Evolutionary conservation across 1,140 invertebrate genomes (phyloP).

Genomic region (Drosophila pruinosa): DNA sequence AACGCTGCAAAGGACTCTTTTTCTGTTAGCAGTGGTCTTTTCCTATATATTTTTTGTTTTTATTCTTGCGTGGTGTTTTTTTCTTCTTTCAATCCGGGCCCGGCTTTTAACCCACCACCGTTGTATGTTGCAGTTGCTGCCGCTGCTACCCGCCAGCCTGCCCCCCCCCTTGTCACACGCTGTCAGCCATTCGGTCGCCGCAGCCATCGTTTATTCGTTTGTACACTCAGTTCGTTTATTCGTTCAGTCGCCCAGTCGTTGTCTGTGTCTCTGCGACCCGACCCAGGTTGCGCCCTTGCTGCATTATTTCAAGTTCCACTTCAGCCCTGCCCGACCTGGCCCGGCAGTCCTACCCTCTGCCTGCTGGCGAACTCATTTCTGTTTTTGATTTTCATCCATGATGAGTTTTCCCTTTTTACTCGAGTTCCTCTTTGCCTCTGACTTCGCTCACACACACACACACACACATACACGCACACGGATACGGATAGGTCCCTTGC

Average conservation of each 20-base stretch:
- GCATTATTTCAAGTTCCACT: constrained; percentile 75
- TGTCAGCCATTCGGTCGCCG: constrained; percentile 20
- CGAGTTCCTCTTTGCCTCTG: constrained; percentile 51
- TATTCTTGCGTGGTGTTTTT: constrained; percentile 2
- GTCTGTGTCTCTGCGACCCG: constrained; percentile 29
- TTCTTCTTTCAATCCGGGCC: constrained; percentile 14
- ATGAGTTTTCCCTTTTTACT: constrained; percentile 75
- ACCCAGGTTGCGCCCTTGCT: constrained; percentile 50
- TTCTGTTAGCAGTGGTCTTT: background rate
- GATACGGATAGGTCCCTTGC: constrained; percentile 29
- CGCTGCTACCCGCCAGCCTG: background rate
- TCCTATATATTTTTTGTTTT: constrained; percentile 11
- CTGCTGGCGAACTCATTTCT: constrained; percentile 55
- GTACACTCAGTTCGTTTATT: constrained; percentile 29
- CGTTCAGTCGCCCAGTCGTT: constrained; percentile 35
- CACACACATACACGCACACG: constrained; percentile 31
- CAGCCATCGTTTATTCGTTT: constrained; percentile 7
- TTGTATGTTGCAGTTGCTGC: constrained; percentile 13
- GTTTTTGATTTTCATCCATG: constrained; percentile 79
- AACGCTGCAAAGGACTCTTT: constrained; percentile 41
- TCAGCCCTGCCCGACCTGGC: constrained; percentile 60
- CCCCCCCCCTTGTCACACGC: constrained; percentile 7
- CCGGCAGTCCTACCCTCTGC: constrained; percentile 30
- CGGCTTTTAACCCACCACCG: constrained; percentile 39
- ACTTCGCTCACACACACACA: constrained; percentile 36